phyloP scores from a whole-genome alignment of 2,888 invertebrate species.

The Halictus ligatus region DNA sequence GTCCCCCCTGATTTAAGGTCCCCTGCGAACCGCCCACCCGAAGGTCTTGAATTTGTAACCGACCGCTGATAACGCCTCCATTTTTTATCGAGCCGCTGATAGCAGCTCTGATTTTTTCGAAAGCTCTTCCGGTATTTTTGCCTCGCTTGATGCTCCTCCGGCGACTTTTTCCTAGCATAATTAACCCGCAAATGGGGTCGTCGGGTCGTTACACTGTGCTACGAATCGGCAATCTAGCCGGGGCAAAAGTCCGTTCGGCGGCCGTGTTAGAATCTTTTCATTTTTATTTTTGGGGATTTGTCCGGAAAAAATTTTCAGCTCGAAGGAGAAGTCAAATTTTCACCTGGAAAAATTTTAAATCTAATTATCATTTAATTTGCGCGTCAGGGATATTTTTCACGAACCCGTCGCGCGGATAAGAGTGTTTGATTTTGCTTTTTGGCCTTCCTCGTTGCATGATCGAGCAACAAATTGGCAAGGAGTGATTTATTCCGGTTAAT shows the following conservation, averaged over 20 bases:
- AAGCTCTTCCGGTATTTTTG: not conserved
- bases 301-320: no score
- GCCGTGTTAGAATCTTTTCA: not conserved
- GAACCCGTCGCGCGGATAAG: not conserved
- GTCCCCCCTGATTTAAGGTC: not conserved
- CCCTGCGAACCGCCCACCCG: not conserved
- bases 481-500: conserved; percentile 44
- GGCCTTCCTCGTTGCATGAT: not conserved
- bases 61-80: not conserved
- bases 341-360: no score
- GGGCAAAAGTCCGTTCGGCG: not conserved
- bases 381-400: no score
- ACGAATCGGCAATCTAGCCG: not conserved
- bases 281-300: not conserved
- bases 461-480: conserved; percentile 10
- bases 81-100: not conserved
- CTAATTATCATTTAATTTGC: no score
- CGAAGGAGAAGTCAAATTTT: no score
- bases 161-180: not conserved
- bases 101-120: not conserved
- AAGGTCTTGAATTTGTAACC: not conserved
- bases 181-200: not conserved
- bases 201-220: no score
- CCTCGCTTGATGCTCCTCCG: not conserved
- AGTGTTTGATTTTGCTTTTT: not conserved